Evolutionary conservation across 2,113 vertebrate genomes (phyloP).

Genomic region (Ceratotherium simum): DNA sequence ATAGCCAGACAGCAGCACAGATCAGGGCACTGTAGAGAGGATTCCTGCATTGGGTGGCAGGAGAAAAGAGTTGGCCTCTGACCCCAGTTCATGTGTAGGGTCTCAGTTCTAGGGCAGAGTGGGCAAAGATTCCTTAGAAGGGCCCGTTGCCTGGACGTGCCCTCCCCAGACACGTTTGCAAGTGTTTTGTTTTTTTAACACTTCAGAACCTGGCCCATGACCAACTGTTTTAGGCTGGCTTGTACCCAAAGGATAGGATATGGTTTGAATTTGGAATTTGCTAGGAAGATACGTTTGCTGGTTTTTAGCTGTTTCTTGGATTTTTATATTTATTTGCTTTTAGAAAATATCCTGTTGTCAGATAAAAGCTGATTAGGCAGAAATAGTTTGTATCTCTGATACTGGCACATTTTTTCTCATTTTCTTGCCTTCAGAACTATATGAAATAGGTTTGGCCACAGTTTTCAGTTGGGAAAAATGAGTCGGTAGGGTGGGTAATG

Average conservation of each 20-base stretch:
- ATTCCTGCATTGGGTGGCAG: not conserved
- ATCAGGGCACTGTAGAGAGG: not conserved
- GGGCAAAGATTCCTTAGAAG: not conserved
- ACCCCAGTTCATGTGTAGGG: not conserved
- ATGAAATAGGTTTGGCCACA: not conserved
- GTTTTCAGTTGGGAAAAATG: not conserved
- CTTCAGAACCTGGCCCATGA: not conserved
- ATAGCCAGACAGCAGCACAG: not conserved
- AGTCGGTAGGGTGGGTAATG: not conserved
- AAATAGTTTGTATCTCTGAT: not conserved
- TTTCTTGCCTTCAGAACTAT: conserved; percentile 22
- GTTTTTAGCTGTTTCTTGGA: not conserved
- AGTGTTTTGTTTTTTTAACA: not conserved
- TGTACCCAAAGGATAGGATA: not conserved
- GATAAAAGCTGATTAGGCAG: conserved; percentile 3
- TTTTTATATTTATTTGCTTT: conserved; percentile 49
- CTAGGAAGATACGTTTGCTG: not conserved
- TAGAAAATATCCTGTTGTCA: conserved; percentile 19
- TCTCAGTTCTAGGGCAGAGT: not conserved
- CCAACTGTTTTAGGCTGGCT: not conserved
- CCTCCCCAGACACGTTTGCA: not conserved
- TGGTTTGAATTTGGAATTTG: conserved; percentile 25
- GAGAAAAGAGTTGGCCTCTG: not conserved
- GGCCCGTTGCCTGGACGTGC: rapidly evolving
- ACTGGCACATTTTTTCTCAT: not conserved